Evolutionary conservation across 1,140 invertebrate species (phyloP).

Genomic region (Psilanteris sp.): DNA sequence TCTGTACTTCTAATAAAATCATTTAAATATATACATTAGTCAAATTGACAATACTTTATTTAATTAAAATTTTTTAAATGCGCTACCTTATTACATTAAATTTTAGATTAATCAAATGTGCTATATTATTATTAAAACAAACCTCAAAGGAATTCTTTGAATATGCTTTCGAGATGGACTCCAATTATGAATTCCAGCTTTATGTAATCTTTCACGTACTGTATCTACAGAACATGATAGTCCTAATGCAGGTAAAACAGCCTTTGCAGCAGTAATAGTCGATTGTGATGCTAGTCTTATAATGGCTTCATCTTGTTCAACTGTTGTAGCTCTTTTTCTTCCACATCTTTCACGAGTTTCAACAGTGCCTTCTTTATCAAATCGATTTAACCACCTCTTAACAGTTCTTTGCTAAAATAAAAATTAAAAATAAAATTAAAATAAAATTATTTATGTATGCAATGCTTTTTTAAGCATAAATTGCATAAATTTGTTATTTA

Average conservation of each 20-base stretch:
- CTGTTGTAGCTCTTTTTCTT: slow-evolving; percentile 77
- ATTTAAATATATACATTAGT: no score
- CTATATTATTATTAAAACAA: no score
- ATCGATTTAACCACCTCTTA: slow-evolving; percentile 78
- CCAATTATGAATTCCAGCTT: slow-evolving; percentile 79
- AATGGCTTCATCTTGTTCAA: slow-evolving; percentile 77
- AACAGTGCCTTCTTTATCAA: slow-evolving; percentile 77
- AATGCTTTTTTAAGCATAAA: no score
- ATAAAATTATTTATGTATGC: no score
- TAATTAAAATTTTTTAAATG: no score
- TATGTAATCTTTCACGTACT: slow-evolving; percentile 76
- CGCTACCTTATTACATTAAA: no score
- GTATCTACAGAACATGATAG: slow-evolving; percentile 78
- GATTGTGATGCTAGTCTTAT: slow-evolving; percentile 75
- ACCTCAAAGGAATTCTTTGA: slow-evolving; percentile 75
- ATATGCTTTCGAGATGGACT: slow-evolving; percentile 78
- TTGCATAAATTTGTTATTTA: no score
- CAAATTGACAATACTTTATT: no score
- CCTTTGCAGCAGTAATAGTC: slow-evolving; percentile 77
- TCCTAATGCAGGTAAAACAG: slow-evolving; percentile 76
- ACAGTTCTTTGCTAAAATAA: slow-evolving; percentile 80
- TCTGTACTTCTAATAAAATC: slow-evolving; percentile 72
- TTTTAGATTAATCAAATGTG: no score
- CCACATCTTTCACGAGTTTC: slow-evolving; percentile 77
- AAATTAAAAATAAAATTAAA: no score